These are phyloP conservation scores for Eulemur rubriventer DNA, from an alignment of 2,797 vertebrate genomes.

Conservation along the genomic window DNA sequence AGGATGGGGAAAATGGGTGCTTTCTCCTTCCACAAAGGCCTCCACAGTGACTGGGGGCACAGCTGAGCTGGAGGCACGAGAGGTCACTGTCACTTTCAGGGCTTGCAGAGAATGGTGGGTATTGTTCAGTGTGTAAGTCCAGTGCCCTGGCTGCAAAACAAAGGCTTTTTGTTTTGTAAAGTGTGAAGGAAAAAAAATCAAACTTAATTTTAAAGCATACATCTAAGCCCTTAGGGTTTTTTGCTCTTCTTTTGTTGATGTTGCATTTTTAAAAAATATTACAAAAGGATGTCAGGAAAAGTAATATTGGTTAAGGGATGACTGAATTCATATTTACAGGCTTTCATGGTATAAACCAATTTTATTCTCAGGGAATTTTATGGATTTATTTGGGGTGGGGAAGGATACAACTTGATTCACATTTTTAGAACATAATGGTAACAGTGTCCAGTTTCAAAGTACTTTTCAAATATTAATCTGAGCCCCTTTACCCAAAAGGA, in stretches of 20 bases:
- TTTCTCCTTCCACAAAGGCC: conserved; percentile 73
- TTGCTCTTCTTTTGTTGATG: neutral
- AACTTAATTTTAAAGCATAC: neutral
- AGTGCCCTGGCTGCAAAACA: conserved; percentile 80
- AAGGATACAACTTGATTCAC: neutral
- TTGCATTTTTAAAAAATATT: neutral
- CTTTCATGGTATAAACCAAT: neutral
- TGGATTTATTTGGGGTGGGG: neutral
- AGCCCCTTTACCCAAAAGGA: neutral
- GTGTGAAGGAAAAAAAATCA: neutral
- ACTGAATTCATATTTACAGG: neutral
- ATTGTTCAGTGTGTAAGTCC: conserved; percentile 83
- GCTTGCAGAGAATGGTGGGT: conserved; percentile 64
- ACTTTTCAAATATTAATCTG: conserved; percentile 19
- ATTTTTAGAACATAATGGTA: neutral
- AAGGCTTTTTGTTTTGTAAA: conserved; percentile 42
- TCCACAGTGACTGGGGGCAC: conserved; percentile 75
- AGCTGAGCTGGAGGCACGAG: conserved; percentile 66
- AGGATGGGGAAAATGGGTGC: conserved; percentile 71
- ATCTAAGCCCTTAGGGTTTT: neutral
- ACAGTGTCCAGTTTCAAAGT: neutral
- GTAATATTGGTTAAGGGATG: neutral
- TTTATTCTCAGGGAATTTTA: neutral
- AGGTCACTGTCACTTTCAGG: conserved; percentile 81
- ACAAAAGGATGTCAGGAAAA: neutral